A percentile compares a stretch with the other conserved stretches of the same genome.
Evolutionary conservation across 53 echinoderm and acorn worm species (phyloP).

Genomic region (Luidia sarsii): DNA sequence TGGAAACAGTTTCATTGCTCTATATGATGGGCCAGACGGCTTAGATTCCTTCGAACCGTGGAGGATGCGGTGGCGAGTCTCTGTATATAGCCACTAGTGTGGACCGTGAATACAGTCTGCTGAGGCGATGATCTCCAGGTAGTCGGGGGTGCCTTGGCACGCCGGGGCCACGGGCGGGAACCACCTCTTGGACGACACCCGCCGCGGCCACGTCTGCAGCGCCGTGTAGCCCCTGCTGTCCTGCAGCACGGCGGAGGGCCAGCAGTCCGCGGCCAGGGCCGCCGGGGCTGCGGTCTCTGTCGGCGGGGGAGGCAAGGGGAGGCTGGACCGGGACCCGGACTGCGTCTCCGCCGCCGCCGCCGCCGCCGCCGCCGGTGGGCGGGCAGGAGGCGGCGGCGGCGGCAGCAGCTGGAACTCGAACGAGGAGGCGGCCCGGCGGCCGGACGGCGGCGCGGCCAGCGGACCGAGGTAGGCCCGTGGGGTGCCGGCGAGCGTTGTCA

Average conservation of each 20-base stretch:
- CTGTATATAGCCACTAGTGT: no score
- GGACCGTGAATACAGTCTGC: slow-evolving; percentile 39
- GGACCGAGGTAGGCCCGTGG: background rate
- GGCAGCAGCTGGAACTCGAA: no score
- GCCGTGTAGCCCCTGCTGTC: slow-evolving; percentile 26
- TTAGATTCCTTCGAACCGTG: no score
- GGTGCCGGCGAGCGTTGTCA: background rate
- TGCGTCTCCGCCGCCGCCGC: background rate
- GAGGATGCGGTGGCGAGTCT: no score
- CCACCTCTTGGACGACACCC: slow-evolving; percentile 11
- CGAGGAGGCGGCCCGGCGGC: background rate
- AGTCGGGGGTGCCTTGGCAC: background rate
- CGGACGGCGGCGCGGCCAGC: background rate
- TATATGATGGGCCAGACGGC: no score
- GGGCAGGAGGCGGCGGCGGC: no score
- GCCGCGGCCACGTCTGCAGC: slow-evolving; percentile 33
- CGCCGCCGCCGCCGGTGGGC: background rate
- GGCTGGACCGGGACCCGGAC: slow-evolving; percentile 8
- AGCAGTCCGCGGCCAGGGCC: no score
- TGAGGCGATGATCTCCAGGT: slow-evolving; percentile 43
- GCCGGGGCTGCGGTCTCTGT: background rate
- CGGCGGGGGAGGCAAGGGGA: slow-evolving; percentile 29
- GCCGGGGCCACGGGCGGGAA: slow-evolving; percentile 11
- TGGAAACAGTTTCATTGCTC: no score
- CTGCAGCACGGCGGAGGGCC: background rate